Conservation (phyloP, 2,797 vertebrate species). For the Dendrocincla fuliginosa region DNA sequence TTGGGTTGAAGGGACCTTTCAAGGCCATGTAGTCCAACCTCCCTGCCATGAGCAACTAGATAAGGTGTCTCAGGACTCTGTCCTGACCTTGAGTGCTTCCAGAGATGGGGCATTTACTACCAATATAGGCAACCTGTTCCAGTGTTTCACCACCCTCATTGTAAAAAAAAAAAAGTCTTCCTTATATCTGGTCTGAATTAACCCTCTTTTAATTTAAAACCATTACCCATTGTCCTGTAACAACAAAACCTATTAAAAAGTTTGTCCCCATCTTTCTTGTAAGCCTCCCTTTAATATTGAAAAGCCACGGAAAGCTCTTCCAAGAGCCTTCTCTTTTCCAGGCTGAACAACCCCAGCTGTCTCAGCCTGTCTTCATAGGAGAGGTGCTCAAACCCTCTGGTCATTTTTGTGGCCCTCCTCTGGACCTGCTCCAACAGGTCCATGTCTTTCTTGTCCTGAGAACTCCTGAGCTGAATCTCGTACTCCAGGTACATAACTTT, state of each 20-base stretch:
- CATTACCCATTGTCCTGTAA: not conserved
- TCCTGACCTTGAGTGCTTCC: not conserved
- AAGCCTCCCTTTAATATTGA: not conserved
- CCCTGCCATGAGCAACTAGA: not conserved
- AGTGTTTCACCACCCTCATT: not conserved
- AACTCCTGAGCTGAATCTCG: not conserved
- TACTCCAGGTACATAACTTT: not conserved
- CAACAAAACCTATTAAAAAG: not conserved
- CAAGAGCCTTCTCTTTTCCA: not conserved
- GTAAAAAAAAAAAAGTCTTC: not conserved
- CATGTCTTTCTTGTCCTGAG: not conserved
- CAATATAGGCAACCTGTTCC: not conserved
- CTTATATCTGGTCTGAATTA: not conserved
- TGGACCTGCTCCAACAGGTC: not conserved
- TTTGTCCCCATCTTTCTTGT: not conserved
- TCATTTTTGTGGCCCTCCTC: not conserved
- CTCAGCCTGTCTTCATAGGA: not conserved
- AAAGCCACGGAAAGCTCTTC: not conserved
- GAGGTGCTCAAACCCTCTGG: not conserved
- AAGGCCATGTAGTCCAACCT: not conserved
- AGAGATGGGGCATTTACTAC: not conserved
- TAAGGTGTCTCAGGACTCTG: not conserved
- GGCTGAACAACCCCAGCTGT: not conserved
- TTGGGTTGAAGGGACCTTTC: not conserved
- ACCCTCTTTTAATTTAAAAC: not conserved